Evolutionary conservation across 1,140 invertebrate species (phyloP).

Genomic region (Gonatopus flavifemur): DNA sequence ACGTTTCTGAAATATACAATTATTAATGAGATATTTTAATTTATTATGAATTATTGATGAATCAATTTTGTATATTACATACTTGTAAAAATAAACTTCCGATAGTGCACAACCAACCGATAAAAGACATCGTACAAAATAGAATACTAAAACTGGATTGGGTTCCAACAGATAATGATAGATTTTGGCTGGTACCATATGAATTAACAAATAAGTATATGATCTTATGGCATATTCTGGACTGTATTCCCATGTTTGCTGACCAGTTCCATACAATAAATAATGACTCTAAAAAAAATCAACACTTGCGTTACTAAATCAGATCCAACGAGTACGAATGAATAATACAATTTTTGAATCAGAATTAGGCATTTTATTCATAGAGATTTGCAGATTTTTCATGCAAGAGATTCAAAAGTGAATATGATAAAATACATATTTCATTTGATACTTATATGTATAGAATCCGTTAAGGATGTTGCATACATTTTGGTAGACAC

Average conservation of each 20-base stretch:
- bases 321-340: too few species aligned
- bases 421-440: conserved; percentile 12
- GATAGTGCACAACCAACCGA: conserved; percentile 77
- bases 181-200: conserved; percentile 84
- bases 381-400: too few species aligned
- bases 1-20: conserved; percentile 70
- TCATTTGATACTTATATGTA: conserved; percentile 3
- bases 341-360: too few species aligned
- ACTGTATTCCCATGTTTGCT: conserved; percentile 99
- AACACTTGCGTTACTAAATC: too few species aligned
- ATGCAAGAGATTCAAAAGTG: too few species aligned
- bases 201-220: conserved; percentile 86
- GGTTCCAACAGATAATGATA: conserved; percentile 75
- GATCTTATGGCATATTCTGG: conserved; percentile 92
- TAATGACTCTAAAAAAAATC: conserved; percentile 70
- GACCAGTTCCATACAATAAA: conserved; percentile 82
- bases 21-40: neutral
- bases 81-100: conserved; percentile 95
- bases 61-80: conserved; percentile 45
- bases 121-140: conserved; percentile 81
- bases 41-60: neutral
- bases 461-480: neutral
- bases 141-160: conserved; percentile 86
- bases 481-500: neutral
- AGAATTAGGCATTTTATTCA: too few species aligned